phyloP scores from a whole-genome alignment of 2,888 invertebrate genomes.

The Drosophila formosana region DNA sequence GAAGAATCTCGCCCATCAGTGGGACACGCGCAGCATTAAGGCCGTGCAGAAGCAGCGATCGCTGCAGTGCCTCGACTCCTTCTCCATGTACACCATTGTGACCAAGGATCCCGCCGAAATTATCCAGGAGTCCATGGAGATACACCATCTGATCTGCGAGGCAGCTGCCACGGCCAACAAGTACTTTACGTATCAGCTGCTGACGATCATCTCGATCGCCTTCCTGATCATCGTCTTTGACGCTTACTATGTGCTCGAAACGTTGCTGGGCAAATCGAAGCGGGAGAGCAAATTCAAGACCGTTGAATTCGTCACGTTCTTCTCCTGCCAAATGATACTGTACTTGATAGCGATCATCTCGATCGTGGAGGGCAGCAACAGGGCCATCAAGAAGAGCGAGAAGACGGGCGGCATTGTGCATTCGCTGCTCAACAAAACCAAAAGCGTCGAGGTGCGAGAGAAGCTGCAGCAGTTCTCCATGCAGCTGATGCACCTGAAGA shows the following conservation, averaged over 20 bases:
- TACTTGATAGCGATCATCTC: conserved; percentile 84
- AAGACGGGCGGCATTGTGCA: conserved; percentile 84
- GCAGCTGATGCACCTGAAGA: conserved; percentile 84
- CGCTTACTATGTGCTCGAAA: conserved; percentile 85
- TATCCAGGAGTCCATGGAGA: conserved; percentile 84
- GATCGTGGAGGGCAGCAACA: conserved; percentile 84
- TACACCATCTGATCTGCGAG: conserved; percentile 84
- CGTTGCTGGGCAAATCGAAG: conserved; percentile 82
- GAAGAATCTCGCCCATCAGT: conserved; percentile 82
- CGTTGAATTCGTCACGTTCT: conserved; percentile 84
- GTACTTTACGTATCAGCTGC: conserved; percentile 84
- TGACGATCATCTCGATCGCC: conserved; percentile 85
- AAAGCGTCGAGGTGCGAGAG: conserved; percentile 79
- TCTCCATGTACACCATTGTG: conserved; percentile 84
- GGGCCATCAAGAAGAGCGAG: conserved; percentile 84
- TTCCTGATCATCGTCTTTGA: conserved; percentile 85
- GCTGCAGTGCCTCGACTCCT: conserved; percentile 82
- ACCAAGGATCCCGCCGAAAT: conserved; percentile 83
- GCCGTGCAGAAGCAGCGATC: conserved; percentile 78
- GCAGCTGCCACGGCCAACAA: conserved; percentile 84
- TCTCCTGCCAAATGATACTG: conserved; percentile 84
- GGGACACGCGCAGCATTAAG: conserved; percentile 76
- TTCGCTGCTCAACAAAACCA: conserved; percentile 81
- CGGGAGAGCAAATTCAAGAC: conserved; percentile 84
- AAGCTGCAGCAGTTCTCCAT: conserved; percentile 84